phyloP scores from a whole-genome alignment of 2,797 vertebrate species.

The Gastrophryne carolinensis region DNA sequence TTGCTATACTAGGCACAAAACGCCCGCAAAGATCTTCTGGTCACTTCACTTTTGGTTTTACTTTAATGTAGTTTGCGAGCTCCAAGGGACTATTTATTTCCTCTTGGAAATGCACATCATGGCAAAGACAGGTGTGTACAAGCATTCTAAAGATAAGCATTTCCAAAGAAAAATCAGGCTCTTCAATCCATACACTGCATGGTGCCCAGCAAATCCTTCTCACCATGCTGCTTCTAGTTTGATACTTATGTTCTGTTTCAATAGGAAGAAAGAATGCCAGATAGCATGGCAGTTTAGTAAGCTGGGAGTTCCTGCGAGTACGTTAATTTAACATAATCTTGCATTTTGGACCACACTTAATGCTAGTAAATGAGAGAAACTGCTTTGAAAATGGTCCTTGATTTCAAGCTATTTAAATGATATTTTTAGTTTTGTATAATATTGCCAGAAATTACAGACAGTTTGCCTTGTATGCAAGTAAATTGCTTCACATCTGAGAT shows the following conservation, averaged over 20 bases:
- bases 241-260: background rate
- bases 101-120: too few relatives aligned
- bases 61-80: too few relatives aligned
- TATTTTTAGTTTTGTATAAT: slow-evolving; percentile 37
- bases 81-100: too few relatives aligned
- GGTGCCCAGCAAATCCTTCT: slow-evolving; percentile 2
- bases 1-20: too few relatives aligned
- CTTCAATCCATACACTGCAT: slow-evolving; percentile 2
- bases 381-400: slow-evolving; percentile 55
- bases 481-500: slow-evolving; percentile 66
- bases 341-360: slow-evolving; percentile 64
- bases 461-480: slow-evolving; percentile 63
- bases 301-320: slow-evolving; percentile 1
- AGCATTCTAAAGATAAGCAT: background rate
- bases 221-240: background rate
- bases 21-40: too few relatives aligned
- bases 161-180: background rate
- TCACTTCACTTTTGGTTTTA: too few relatives aligned
- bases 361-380: slow-evolving; percentile 54
- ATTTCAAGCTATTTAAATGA: slow-evolving; percentile 67
- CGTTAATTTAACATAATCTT: slow-evolving; percentile 54
- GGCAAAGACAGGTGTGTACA: too few relatives aligned
- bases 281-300: background rate
- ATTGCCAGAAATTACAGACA: slow-evolving; percentile 66
- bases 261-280: background rate